These are phyloP conservation scores for Sebastes kiyomatsui DNA, from an alignment of 2,797 vertebrate genomes.

Conservation along the genomic window DNA sequence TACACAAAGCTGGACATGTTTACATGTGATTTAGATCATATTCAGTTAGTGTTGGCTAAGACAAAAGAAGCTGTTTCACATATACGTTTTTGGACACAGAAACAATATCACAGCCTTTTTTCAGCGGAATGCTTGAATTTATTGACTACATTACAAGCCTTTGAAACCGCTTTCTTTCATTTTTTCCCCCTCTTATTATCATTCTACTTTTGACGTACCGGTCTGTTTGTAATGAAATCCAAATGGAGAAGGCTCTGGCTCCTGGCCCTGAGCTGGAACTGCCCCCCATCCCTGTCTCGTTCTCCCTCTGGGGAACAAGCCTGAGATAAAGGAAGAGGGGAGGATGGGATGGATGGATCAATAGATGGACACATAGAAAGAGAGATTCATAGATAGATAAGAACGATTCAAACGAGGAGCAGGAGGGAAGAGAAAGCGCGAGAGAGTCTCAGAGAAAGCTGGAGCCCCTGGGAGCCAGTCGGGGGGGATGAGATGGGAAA, in stretches of 20 bases:
- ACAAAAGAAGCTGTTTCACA: conserved; percentile 48
- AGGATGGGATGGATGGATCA: conserved; percentile 45
- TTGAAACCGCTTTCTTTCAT: conserved; percentile 46
- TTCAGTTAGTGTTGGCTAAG: conserved; percentile 20
- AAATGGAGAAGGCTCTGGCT: conserved; percentile 71
- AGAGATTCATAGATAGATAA: conserved; percentile 38
- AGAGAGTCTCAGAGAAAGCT: conserved; percentile 50
- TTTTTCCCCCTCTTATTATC: conserved; percentile 55
- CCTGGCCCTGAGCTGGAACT: conserved; percentile 51
- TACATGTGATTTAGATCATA: conserved; percentile 48
- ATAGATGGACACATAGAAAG: conserved; percentile 40
- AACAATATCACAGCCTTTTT: conserved; percentile 29
- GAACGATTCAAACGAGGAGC: conserved; percentile 25
- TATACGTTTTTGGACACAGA: conserved; percentile 45
- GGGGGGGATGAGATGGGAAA: conserved; percentile 74
- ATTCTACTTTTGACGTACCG: conserved; percentile 60
- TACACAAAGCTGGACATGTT: background rate
- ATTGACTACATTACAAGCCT: conserved; percentile 71
- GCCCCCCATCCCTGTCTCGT: background rate
- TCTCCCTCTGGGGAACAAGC: conserved; percentile 14
- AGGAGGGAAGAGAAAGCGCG: conserved; percentile 24
- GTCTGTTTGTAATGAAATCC: conserved; percentile 76
- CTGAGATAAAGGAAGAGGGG: conserved; percentile 34
- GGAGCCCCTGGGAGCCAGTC: conserved; percentile 56
- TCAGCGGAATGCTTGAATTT: conserved; percentile 58